phyloP scores from a whole-genome alignment of 1,140 invertebrate genomes.

The Caligus rogercresseyi region DNA sequence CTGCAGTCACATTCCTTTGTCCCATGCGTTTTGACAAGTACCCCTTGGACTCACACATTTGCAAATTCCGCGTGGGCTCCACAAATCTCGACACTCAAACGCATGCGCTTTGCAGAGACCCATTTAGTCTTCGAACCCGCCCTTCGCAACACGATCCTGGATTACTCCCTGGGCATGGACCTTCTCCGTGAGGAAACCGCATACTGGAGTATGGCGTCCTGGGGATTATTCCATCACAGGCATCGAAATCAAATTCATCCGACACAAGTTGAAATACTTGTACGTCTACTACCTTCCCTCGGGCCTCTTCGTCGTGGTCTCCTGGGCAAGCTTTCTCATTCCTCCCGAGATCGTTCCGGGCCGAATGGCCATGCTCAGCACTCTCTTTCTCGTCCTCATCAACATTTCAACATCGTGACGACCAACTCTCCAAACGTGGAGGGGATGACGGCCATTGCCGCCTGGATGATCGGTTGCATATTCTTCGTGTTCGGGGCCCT shows the following conservation, averaged over 20 bases:
- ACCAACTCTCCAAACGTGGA: conserved; percentile 19
- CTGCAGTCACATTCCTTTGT: conserved; percentile 10
- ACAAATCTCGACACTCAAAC: conserved; percentile 18
- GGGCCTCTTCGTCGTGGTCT: conserved; percentile 16
- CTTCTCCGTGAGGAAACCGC: conserved; percentile 4
- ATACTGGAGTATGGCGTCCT: conserved; percentile 5
- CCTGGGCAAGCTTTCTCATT: conserved; percentile 14
- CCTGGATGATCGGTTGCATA: conserved; percentile 20
- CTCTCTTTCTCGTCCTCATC: conserved; percentile 20
- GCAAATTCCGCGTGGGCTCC: conserved; percentile 18
- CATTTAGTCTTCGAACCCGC: neutral
- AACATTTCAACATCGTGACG: conserved; percentile 20
- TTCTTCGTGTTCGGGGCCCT: conserved; percentile 20
- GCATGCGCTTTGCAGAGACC: conserved; percentile 12
- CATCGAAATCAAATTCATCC: conserved; percentile 8
- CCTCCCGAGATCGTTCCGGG: conserved; percentile 17
- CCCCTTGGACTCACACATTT: conserved; percentile 16
- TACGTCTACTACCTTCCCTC: conserved; percentile 37
- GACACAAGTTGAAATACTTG: conserved; percentile 20
- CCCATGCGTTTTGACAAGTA: conserved; percentile 18
- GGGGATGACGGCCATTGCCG: conserved; percentile 19
- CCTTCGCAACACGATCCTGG: conserved; percentile 17
- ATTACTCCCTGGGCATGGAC: conserved; percentile 9
- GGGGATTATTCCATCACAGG: conserved; percentile 13
- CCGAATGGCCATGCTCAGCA: conserved; percentile 20